These are phyloP conservation scores for Cecropterus lyciades DNA, from an alignment of 1,140 invertebrate species.

Conservation along the genomic window DNA sequence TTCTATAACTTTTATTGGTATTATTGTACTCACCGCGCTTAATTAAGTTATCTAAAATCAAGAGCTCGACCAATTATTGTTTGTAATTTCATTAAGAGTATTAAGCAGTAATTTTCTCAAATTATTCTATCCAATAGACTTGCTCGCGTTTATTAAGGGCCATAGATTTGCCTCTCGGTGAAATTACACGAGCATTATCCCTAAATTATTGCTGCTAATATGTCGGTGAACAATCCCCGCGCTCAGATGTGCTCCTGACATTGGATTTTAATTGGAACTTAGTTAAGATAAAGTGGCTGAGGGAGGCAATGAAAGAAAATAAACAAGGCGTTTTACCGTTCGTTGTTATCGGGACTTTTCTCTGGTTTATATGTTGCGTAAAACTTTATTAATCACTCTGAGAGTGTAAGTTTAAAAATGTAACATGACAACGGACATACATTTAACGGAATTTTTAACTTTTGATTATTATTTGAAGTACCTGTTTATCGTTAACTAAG, in stretches of 20 bases:
- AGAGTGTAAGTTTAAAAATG: no score
- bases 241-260: conserved; percentile 52
- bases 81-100: conserved; percentile 14
- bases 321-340: background rate
- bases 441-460: no score
- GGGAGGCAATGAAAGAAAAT: background rate
- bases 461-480: no score
- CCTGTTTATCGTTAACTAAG: no score
- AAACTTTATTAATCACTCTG: no score
- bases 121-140: conserved; percentile 73
- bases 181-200: conserved; percentile 77
- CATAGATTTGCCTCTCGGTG: conserved; percentile 70
- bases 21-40: background rate
- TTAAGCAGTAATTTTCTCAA: conserved; percentile 70
- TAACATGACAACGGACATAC: no score
- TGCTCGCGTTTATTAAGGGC: conserved; percentile 78
- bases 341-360: no score
- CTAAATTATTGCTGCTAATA: conserved; percentile 81
- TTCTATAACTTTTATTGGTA: background rate
- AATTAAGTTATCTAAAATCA: background rate
- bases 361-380: no score
- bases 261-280: conserved; percentile 54
- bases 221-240: conserved; percentile 50
- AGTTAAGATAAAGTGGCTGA: conserved; percentile 23
- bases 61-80: conserved; percentile 1